A percentile compares a stretch with the other conserved stretches of the same genome.
Conservation (phyloP, 2,113 vertebrate species). For the Sinocyclocheilus rhinocerous region DNA sequence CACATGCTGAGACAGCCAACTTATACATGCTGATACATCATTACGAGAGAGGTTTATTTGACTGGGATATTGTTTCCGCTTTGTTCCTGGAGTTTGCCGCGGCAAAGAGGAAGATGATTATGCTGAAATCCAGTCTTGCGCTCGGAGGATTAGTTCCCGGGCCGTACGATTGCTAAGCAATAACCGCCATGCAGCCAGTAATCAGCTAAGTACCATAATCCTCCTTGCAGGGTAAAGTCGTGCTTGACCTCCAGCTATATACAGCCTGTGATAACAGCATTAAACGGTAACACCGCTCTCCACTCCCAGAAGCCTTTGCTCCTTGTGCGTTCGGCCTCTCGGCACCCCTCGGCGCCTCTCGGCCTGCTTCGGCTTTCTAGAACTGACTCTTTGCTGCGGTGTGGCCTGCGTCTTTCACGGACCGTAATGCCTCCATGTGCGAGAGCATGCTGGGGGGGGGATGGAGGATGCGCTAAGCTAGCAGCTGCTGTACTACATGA, state of each 20-base stretch:
- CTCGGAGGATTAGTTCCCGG: constrained; percentile 51
- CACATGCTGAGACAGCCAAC: constrained; percentile 43
- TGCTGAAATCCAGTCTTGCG: constrained; percentile 17
- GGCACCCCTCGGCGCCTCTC: constrained; percentile 19
- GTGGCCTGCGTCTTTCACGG: too few relatives aligned
- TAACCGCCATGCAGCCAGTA: constrained; percentile 78
- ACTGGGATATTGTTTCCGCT: not conserved
- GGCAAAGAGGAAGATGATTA: constrained; percentile 29
- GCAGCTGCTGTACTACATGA: not conserved
- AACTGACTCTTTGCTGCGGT: not conserved
- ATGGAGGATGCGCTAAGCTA: not conserved
- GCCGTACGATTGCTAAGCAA: constrained; percentile 72
- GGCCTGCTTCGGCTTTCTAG: constrained; percentile 25
- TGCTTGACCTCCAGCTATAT: constrained; percentile 89
- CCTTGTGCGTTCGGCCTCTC: not conserved
- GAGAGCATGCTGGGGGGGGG: not conserved
- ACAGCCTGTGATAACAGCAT: constrained; percentile 81
- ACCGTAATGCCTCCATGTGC: too few relatives aligned
- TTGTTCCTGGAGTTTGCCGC: not conserved
- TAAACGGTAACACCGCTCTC: constrained; percentile 74
- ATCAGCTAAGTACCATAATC: constrained; percentile 92
- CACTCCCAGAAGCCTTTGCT: constrained; percentile 68
- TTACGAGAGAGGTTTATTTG: constrained; percentile 9
- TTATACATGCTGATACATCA: constrained; percentile 14
- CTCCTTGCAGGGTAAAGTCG: constrained; percentile 87